Base-by-base conservation (phyloP, 2,888 invertebrate genomes). In the Chloromyia formosa region DNA sequence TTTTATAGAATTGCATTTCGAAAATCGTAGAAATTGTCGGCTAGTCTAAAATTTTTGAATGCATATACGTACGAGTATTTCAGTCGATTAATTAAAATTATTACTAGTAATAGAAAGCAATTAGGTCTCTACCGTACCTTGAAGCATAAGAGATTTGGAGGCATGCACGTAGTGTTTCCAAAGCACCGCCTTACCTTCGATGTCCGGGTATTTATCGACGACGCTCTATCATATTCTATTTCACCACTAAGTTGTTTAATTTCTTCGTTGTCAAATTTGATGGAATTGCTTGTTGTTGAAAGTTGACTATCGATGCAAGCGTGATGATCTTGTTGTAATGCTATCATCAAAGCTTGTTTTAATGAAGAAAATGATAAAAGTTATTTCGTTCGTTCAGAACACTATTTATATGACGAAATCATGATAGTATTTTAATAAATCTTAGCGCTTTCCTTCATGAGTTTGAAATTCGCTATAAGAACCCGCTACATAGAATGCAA, bases 111-210 rank as follows among this genome's bases (percentile, higher is more conserved):
- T 49, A 73, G 49, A 73, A 73, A 74, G 42, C 62, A 62, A 45
- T 45, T 79, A 80, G 80, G 79, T 81, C 80, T 81, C 81, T 87
- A 87, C 88, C 88, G 87, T 91, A 93, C 92, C 92, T 93, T 92
- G 89, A 92, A 92, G 92, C 92, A 93, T 89, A 92, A 91, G 89
- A 92, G 91, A 90, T 91, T 89, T 86, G 86, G 88, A 87, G 92
- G 92, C 92, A 92, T 92, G 92, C 92, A 93, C 89, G 92, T 90
- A 88, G 91, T 90, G 89, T 91, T 89, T 87, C 88, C 88, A 87
- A 88, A 87, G 87, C 88, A 87, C 85, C 87, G 85, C 87, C 90
- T 89, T 90, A 90, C 89, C 90, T 90, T 89, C 86, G 88, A 82
- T 80, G 82, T 78, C 78, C 79, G 77, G 80, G 80, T 77, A 77